Percentiles rank a stretch among this genome's conserved stretches.
Conservation (phyloP, 1,140 invertebrate genomes). For the Camponotus pennsylvanicus region DNA sequence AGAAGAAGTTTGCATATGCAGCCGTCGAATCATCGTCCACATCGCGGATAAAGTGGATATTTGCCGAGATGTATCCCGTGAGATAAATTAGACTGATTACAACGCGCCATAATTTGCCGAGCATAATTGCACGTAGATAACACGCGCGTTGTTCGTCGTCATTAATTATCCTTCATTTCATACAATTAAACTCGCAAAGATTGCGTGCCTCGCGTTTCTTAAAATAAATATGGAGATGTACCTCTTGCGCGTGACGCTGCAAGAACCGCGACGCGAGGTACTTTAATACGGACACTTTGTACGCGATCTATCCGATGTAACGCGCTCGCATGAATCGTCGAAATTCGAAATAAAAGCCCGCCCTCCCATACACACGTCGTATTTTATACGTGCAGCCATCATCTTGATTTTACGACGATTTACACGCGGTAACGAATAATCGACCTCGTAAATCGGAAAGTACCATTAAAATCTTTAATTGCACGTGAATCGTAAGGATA, state of each 20-base stretch:
- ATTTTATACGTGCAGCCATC: slow-evolving; percentile 28
- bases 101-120: slow-evolving; percentile 21
- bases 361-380: neutral
- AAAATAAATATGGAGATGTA: neutral
- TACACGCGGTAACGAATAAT: slow-evolving; percentile 38
- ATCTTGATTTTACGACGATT: slow-evolving; percentile 43
- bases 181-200: slow-evolving; percentile 24
- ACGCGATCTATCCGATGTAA: slow-evolving; percentile 18
- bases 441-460: slow-evolving; percentile 30
- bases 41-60: neutral
- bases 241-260: slow-evolving; percentile 8
- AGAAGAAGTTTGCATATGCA: neutral
- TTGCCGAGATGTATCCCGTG: neutral
- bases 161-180: slow-evolving; percentile 26
- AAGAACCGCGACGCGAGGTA: neutral
- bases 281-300: neutral
- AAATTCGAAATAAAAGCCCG: slow-evolving; percentile 21
- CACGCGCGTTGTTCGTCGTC: slow-evolving; percentile 4
- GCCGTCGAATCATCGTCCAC: slow-evolving; percentile 13
- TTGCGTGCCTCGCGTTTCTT: slow-evolving; percentile 6
- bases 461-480: slow-evolving; percentile 46
- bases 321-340: slow-evolving; percentile 5
- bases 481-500: slow-evolving; percentile 35
- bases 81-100: slow-evolving; percentile 34
- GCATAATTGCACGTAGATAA: neutral